A percentile compares a stretch with the other conserved stretches of the same genome.
phyloP scores from a whole-genome alignment of 2,888 invertebrate genomes.

The Acanthosepion pharaonis region DNA sequence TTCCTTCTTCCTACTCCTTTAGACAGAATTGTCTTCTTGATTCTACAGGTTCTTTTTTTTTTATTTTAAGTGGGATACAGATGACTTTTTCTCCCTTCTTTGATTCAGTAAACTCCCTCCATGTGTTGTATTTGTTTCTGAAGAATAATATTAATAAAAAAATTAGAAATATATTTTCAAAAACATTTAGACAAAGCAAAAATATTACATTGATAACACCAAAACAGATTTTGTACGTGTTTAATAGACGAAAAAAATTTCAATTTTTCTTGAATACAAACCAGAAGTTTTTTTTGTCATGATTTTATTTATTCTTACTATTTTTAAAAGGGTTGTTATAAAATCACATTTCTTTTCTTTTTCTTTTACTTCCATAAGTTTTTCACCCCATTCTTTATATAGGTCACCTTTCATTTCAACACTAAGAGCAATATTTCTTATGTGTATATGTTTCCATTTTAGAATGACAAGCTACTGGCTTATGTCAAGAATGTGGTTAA shows the following conservation, averaged over 20 bases:
- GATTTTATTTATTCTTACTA: neutral
- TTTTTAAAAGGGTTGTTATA: neutral
- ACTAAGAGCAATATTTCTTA: neutral
- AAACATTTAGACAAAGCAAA: neutral
- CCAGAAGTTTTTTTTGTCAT: neutral
- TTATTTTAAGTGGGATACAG: neutral
- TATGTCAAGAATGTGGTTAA: neutral
- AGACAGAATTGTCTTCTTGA: neutral
- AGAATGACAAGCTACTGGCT: neutral
- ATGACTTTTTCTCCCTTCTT: neutral
- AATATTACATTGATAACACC: neutral
- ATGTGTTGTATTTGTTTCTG: neutral
- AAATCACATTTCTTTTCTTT: neutral
- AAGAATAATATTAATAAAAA: neutral
- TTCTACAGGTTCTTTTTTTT: neutral
- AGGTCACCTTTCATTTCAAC: conserved; percentile 16
- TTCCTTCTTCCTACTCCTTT: neutral
- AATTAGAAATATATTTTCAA: neutral
- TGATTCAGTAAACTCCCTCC: neutral
- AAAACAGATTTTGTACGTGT: neutral
- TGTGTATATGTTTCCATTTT: neutral
- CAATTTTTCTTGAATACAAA: neutral
- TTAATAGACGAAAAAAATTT: neutral
- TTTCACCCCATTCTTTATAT: neutral
- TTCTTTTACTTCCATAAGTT: neutral